Evolutionary conservation across 1,140 invertebrate genomes (phyloP).

Genomic region (Trachelipus rathkii): DNA sequence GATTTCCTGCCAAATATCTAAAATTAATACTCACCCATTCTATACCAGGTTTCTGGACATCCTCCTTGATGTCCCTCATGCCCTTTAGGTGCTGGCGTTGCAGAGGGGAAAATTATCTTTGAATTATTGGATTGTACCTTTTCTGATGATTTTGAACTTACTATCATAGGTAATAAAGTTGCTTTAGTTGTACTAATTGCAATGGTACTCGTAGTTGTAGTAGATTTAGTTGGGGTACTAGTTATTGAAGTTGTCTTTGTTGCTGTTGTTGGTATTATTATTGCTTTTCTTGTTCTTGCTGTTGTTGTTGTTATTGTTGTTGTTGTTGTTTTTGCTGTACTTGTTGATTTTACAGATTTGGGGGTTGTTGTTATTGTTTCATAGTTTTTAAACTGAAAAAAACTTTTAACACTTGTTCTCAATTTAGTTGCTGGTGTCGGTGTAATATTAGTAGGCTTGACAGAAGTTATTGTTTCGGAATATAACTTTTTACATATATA

Average conservation of each 20-base stretch:
- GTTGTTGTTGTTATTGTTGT: not conserved
- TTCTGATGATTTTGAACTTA: too few relatives aligned
- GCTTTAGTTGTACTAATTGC: too few relatives aligned
- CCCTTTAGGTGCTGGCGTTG: too few relatives aligned
- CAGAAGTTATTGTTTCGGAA: not conserved
- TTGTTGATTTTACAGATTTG: not conserved
- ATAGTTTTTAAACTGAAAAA: too few relatives aligned
- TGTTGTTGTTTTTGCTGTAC: not conserved
- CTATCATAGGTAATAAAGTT: too few relatives aligned
- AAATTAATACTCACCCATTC: not conserved
- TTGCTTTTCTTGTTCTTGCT: not conserved
- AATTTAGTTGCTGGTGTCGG: not conserved
- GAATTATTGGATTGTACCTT: too few relatives aligned
- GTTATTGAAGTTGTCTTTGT: not conserved
- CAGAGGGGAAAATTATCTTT: too few relatives aligned
- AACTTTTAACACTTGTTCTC: not conserved
- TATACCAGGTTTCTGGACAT: not conserved
- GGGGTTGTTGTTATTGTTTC: not conserved
- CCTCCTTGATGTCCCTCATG: not conserved
- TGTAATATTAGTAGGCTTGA: not conserved
- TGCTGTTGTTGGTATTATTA: not conserved
- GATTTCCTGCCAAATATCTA: too few relatives aligned
- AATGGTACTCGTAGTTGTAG: too few relatives aligned
- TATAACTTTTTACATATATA: not conserved
- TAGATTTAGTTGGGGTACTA: not conserved